Base-by-base conservation (phyloP, 2,888 invertebrate genomes). In the Carpatolechia fugitivella region DNA sequence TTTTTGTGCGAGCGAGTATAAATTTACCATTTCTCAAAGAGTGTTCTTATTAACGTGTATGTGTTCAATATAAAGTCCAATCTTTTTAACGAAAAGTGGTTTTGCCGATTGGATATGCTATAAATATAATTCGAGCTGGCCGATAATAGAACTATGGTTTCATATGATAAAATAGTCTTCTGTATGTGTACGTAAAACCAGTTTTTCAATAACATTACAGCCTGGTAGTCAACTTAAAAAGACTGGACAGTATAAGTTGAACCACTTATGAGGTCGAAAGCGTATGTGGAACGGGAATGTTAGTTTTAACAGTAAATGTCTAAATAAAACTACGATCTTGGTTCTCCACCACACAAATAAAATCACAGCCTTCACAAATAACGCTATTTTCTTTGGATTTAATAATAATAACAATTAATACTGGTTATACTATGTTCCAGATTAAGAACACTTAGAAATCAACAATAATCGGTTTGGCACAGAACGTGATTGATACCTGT, bases 311-410 rank as follows among this genome's bases (percentile, higher is more conserved):
- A 63, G 52, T 65, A 68, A 68, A 65, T 57, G 65, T 64, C 54
- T 60, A 65, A 74, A 66, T 56, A 65, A 70, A 75, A 69, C 68
- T 62, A 65, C 73, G 76, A 83, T 83, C 80, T 77, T 74, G 70
- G 81, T 79, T 82, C 80, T 72, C 70, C 40, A 77, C 72, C 70
- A 74, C 72, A 77, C 72, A 84, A 87, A 86, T 71, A 74, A 83
- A 86, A 78, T 89, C 89, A 89, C 89, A 89, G 89, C 89, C 88
- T 76, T 83, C 68, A 82, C 71, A 80, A 66, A 78, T 79, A 81
- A 81, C 72, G 65, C 67, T 71, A 72, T 69, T 63, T 50, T 50
- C 38, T 50, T 38, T 50, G 24, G 29, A 3, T 50, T 24, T 35
- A 49, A 14, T 14, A 35, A 18, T 29, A 29, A 50, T 35, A 33